Evolutionary conservation across 37 sponge, comb jelly and placozoan genomes (phyloP), one percentile per base, ranked within the genome.

Genomic region (Axinella damicornis): DNA sequence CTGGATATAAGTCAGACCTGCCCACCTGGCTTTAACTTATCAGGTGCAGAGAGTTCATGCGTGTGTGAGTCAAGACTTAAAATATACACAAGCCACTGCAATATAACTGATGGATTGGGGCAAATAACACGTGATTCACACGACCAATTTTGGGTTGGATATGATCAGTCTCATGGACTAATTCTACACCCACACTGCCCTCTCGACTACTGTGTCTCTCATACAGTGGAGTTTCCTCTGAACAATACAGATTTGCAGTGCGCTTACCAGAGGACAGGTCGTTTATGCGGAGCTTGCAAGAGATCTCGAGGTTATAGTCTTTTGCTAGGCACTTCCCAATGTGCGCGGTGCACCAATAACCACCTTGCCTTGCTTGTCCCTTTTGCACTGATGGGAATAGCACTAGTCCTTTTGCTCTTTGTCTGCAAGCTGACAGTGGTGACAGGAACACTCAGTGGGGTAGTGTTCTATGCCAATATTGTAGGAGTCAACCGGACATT

Each of bases 391-490:
- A 14, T 40, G 25, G 87, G 87, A 36, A 11, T 86, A 21, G 72
- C 60, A 24, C 41, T 86, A 15, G 72, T 86, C 60, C 1, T 62
- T 0, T 16, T 39, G 19, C 34, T 79, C 13, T 12, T 54, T 21
- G 34, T 74, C 20, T 28, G 22, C 15, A 74, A 74, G 6, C 37
- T 54, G 28, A 79, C 79, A 41, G 68, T 79, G 25, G 25, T 67
- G 2, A 36, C 22, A 39, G 79, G 79, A 16, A 65, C 57, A 15
- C 35, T 85, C 5, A 76, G 76, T 66, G 85, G 85, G 12, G 24
- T 85, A 11, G 21, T 85, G 12, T 71, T 82, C 19, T 82, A 71
- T 56, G 83, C 72, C 35, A 82, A 82, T 60, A 82, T 82, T 69
- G 35, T 85, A 0, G 54, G 52, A 65, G 57, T 54, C 27, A 85